Evolutionary conservation across 2,888 invertebrate species (phyloP), one percentile per base, ranked within the genome.

Genomic region (Heteropelma amictum): DNA sequence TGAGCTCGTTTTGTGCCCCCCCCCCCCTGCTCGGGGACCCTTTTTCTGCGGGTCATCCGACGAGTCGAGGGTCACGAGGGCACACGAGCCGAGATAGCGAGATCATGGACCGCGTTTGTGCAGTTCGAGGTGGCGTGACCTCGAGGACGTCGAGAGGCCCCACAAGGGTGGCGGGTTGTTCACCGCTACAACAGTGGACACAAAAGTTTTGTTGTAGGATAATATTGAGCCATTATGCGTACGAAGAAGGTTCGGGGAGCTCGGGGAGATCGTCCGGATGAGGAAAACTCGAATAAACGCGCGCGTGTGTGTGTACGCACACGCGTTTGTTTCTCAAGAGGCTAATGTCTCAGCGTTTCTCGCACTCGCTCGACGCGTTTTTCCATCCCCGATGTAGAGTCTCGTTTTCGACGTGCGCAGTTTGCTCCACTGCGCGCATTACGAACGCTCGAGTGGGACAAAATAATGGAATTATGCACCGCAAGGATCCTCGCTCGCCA

Each of bases 91-190:
- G 51, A 64, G n/a, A 38, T 51, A 40, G 19, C 14, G 28, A 35
- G 23, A 49, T 17, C n/a, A 19, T 28, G 63, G 51, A 14, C 56
- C 71, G 71, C 71, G 73, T 67, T n/a, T n/a, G 67, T 68, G 67
- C 63, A 42, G 40, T 42, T 28, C 17, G 19, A 38, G 71, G 60
- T 78, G n/a, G n/a, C 73, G 58, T 73, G 76, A 78, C 76, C 78
- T 72, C 49, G 26, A 49, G 35, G 49, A 49, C 63, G 10, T 35
- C 12, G 33, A 33, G 45, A 47, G 21, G 23, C 3, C 14, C 49
- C 10, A 47, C 33, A 51, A 26, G 63, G 26, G 17, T 51, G 14
- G 61, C 21, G 23, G 38, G 8, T 26, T 51, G n/a, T 38, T 51
- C 19, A 47, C 17, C 40, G 8, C 51, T 2, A 21, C 4, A 1